A percentile compares a stretch with the other conserved stretches of the same genome.
These are phyloP conservation scores for Himalopsyche japonica DNA, from an alignment of 2,888 invertebrate genomes.

Conservation along the genomic window DNA sequence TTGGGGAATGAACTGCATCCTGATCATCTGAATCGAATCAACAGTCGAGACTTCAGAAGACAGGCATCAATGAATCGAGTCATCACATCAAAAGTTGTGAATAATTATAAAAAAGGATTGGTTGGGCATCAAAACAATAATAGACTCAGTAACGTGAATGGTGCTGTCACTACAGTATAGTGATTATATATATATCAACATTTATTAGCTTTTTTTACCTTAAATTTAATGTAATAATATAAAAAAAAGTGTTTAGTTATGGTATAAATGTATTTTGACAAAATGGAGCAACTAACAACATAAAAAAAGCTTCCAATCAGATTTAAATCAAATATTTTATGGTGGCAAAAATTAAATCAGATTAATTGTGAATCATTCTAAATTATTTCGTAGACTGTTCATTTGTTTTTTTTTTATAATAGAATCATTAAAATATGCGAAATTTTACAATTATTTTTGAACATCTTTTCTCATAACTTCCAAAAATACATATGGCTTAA, in stretches of 20 bases:
- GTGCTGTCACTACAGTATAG: constrained; percentile 33
- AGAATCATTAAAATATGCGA: too few species aligned
- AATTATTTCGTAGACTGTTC: too few species aligned
- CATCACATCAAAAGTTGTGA: constrained; percentile 9
- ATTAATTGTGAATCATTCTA: too few species aligned
- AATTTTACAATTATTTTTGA: too few species aligned
- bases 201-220: neutral
- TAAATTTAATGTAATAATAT: neutral
- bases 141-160: constrained; percentile 21
- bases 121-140: constrained; percentile 31
- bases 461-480: too few species aligned
- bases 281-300: neutral
- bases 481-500: too few species aligned
- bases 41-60: constrained; percentile 21
- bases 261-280: neutral
- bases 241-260: neutral
- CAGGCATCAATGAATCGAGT: constrained; percentile 26
- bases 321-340: neutral
- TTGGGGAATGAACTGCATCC: constrained; percentile 19
- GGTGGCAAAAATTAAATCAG: too few species aligned
- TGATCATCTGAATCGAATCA: constrained; percentile 16
- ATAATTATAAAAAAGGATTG: constrained; percentile 19
- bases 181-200: neutral
- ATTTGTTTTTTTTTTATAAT: too few species aligned
- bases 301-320: neutral